phyloP scores from a whole-genome alignment of 2,113 vertebrate species.

The Passer montanus region DNA sequence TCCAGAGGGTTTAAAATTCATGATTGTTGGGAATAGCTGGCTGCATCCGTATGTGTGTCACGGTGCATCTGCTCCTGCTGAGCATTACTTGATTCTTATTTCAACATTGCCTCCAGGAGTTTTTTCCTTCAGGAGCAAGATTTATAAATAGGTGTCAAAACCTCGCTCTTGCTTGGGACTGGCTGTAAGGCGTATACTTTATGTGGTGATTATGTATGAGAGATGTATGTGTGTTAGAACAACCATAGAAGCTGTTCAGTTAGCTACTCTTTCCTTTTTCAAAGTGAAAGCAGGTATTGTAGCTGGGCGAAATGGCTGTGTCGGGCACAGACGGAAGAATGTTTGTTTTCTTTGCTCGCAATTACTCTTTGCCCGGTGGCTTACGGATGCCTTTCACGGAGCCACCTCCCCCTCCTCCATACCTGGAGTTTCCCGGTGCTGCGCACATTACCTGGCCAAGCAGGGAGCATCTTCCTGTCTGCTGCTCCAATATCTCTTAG shows the following conservation, averaged over 20 bases:
- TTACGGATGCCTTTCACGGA: not conserved
- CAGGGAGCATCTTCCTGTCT: not conserved
- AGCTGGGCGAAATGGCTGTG: not conserved
- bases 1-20: not conserved
- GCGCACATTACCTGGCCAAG: not conserved
- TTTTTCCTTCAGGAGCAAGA: not conserved
- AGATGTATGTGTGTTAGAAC: not conserved
- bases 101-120: not conserved
- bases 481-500: not conserved
- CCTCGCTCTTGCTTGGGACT: not conserved
- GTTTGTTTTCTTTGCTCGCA: not conserved
- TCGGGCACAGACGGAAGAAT: not conserved
- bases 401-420: not conserved
- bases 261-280: not conserved
- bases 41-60: not conserved
- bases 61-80: not conserved
- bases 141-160: not conserved
- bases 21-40: not conserved
- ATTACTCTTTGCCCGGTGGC: not conserved
- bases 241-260: not conserved
- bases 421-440: slow-evolving; percentile 1
- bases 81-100: not conserved
- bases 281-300: not conserved
- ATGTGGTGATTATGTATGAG: not conserved
- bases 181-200: not conserved